A percentile compares a stretch with the other conserved stretches of the same genome.
Evolutionary conservation across 2,797 vertebrate genomes (phyloP).

Genomic region (Rachycentron canadum): DNA sequence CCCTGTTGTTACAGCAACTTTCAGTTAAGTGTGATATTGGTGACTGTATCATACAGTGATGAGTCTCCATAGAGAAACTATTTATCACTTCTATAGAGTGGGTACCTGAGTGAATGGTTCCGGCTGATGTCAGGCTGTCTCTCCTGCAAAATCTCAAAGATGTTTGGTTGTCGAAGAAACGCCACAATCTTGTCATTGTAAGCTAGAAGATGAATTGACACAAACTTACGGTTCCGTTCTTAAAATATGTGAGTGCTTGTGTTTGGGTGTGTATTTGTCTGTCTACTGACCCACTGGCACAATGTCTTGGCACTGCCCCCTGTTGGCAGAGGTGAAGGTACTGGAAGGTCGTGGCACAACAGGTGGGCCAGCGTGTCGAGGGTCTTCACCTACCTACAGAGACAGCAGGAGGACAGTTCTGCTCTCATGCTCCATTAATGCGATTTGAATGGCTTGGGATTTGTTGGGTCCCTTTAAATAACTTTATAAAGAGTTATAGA

Average conservation of each 20-base stretch:
- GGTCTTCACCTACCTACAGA: conserved; percentile 90
- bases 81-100: background rate
- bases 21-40: no score
- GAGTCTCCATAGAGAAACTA: background rate
- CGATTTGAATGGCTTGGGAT: background rate
- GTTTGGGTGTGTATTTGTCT: background rate
- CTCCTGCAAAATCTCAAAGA: conserved; percentile 97
- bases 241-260: background rate
- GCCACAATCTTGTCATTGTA: conserved; percentile 98
- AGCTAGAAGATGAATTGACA: conserved; percentile 77
- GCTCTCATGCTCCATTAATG: background rate
- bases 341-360: conserved; percentile 92
- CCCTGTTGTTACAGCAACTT: conserved; percentile 80
- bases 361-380: conserved; percentile 89
- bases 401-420: background rate
- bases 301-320: conserved; percentile 88
- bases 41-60: background rate
- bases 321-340: conserved; percentile 89
- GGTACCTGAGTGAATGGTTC: conserved; percentile 28
- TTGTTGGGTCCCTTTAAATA: no score
- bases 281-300: conserved; percentile 92
- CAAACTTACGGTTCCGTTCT: background rate
- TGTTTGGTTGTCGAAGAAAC: conserved; percentile 94
- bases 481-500: no score
- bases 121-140: conserved; percentile 90